Conservation (phyloP, 2,113 vertebrate genomes). For the Mastomys natalensis region DNA sequence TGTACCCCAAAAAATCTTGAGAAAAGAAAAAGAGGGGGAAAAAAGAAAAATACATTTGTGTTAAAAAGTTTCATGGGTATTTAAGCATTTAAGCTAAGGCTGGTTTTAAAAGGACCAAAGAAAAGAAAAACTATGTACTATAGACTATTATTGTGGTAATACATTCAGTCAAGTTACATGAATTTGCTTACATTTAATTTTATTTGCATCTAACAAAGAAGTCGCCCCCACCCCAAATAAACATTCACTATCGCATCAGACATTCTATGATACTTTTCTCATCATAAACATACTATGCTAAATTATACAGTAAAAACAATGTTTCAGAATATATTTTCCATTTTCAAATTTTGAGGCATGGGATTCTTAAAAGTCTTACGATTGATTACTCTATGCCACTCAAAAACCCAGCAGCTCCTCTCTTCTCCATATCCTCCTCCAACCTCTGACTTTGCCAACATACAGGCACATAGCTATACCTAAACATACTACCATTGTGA, state of each 20-base stretch:
- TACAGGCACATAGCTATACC: not conserved
- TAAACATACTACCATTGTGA: conserved; percentile 14
- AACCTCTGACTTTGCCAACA: not conserved
- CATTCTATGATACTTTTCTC: not conserved
- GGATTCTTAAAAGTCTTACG: not conserved
- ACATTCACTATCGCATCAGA: not conserved
- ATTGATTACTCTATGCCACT: not conserved
- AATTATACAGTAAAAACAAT: conserved; percentile 20
- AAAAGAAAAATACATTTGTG: not conserved
- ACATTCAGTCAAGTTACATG: not conserved
- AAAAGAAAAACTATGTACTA: not conserved
- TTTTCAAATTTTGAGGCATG: not conserved
- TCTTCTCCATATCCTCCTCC: not conserved
- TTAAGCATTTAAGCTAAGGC: not conserved
- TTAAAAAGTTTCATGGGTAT: not conserved
- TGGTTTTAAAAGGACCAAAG: not conserved
- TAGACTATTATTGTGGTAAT: not conserved
- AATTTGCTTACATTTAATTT: not conserved
- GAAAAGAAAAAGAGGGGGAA: not conserved
- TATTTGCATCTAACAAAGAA: not conserved
- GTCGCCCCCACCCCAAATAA: not conserved
- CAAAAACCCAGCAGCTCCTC: not conserved
- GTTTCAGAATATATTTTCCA: conserved; percentile 13
- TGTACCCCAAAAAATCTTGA: not conserved
- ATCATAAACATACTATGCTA: not conserved